Conservation (phyloP, 1,140 invertebrate genomes). For the Cyrtorhinus lividipennis region DNA sequence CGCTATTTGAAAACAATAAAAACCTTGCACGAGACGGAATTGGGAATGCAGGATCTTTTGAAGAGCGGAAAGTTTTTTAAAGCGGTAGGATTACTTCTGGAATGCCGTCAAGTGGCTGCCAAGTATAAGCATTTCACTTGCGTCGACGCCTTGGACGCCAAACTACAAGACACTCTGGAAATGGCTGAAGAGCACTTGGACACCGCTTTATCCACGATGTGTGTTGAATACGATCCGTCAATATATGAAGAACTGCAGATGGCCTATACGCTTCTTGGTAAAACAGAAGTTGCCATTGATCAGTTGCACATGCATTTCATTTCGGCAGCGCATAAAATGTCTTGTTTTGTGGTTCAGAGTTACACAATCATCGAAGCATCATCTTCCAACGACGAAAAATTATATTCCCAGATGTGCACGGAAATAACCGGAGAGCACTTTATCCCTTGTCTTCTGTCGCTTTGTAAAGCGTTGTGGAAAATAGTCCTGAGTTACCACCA, state of each 20-base stretch:
- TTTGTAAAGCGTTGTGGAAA: slow-evolving; percentile 69
- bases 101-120: slow-evolving; percentile 71
- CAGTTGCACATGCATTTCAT: slow-evolving; percentile 91
- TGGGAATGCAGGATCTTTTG: slow-evolving; percentile 63
- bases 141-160: slow-evolving; percentile 66
- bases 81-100: slow-evolving; percentile 72
- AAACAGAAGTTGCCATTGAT: slow-evolving; percentile 82
- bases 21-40: slow-evolving; percentile 65
- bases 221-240: slow-evolving; percentile 52
- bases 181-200: slow-evolving; percentile 87
- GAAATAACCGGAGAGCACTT: slow-evolving; percentile 59
- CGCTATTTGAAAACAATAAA: slow-evolving; percentile 67
- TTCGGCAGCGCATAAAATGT: slow-evolving; percentile 79
- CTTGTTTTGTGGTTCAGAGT: slow-evolving; percentile 60
- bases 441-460: slow-evolving; percentile 59
- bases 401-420: slow-evolving; percentile 60
- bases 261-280: slow-evolving; percentile 72
- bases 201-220: slow-evolving; percentile 63
- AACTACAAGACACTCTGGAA: slow-evolving; percentile 80
- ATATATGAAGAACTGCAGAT: slow-evolving; percentile 65
- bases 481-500: slow-evolving; percentile 71
- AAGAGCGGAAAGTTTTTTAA: slow-evolving; percentile 73
- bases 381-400: slow-evolving; percentile 34
- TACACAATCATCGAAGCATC: slow-evolving; percentile 43
- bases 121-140: slow-evolving; percentile 72